A percentile compares a stretch with the other conserved stretches of the same genome.
These are phyloP conservation scores for Cyanoramphus novaezelandiae DNA, from an alignment of 2,113 vertebrate species.

Conservation along the genomic window DNA sequence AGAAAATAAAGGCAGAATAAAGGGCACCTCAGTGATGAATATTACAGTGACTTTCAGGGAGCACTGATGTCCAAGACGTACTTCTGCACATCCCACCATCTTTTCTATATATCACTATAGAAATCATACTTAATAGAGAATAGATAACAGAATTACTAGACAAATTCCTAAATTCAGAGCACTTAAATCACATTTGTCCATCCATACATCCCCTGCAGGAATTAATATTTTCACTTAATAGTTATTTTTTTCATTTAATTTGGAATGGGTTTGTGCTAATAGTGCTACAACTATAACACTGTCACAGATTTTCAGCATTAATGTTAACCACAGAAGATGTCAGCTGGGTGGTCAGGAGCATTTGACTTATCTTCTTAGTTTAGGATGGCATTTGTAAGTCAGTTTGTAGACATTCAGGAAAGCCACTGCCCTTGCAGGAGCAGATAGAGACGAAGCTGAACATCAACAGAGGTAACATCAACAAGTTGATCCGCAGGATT, in stretches of 20 bases:
- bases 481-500: neutral
- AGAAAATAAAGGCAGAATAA: neutral
- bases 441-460: neutral
- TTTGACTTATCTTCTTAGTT: neutral
- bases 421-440: neutral
- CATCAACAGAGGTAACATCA: accelerated
- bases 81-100: neutral
- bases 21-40: neutral
- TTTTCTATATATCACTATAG: accelerated
- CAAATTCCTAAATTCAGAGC: neutral
- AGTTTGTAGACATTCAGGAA: neutral
- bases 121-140: neutral
- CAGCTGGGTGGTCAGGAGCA: neutral
- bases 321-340: neutral
- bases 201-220: neutral
- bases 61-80: neutral
- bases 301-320: neutral
- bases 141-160: neutral
- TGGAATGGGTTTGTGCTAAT: neutral
- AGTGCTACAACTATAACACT: neutral
- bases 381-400: neutral
- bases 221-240: neutral
- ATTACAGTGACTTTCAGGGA: neutral
- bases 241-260: neutral
- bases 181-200: neutral